phyloP scores from a whole-genome alignment of 2,888 invertebrate genomes.

The Ennomos erosarius region DNA sequence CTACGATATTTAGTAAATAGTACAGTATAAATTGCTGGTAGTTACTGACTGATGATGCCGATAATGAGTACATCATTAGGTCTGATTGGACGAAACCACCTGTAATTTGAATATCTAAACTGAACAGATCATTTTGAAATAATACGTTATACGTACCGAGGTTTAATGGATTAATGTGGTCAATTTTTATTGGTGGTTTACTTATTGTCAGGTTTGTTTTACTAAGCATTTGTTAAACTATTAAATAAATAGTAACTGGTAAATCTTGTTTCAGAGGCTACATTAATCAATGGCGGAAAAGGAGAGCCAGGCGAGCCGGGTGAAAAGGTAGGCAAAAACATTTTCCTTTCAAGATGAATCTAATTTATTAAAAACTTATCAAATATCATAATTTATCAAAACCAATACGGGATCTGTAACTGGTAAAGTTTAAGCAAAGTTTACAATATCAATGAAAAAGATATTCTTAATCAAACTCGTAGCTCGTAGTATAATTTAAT shows the following conservation, averaged over 20 bases:
- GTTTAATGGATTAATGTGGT: too few relatives aligned
- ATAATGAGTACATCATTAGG: conserved; percentile 11
- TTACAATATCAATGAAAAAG: conserved; percentile 19
- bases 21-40: background rate
- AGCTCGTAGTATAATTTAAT: conserved; percentile 10
- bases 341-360: background rate
- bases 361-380: conserved; percentile 9
- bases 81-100: conserved; percentile 6
- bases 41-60: conserved; percentile 19
- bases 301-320: conserved; percentile 68
- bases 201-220: too few relatives aligned
- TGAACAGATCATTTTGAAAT: too few relatives aligned
- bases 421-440: conserved; percentile 15
- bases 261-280: conserved; percentile 60
- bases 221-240: background rate
- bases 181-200: too few relatives aligned
- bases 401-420: background rate
- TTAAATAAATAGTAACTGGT: background rate
- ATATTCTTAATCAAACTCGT: conserved; percentile 10
- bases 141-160: too few relatives aligned
- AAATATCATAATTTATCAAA: conserved; percentile 3
- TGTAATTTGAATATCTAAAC: background rate
- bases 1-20: too few relatives aligned
- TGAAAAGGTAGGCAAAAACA: conserved; percentile 72
- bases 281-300: conserved; percentile 60